Conservation (phyloP, 2,797 vertebrate genomes). For the Intellagama lesueurii region DNA sequence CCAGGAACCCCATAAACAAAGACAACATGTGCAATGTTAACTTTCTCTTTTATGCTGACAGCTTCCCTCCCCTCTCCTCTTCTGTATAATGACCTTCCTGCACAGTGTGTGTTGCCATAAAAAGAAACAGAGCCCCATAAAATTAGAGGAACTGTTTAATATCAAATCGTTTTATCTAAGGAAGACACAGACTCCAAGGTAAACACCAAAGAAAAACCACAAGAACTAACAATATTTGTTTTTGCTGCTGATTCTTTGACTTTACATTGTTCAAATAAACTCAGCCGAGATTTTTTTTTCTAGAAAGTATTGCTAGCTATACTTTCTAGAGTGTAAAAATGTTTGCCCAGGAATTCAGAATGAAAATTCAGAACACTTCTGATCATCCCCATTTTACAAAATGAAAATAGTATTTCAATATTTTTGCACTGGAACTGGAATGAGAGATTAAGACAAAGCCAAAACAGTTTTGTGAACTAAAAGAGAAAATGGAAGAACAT, state of each 20-base stretch:
- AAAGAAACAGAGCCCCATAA: constrained; percentile 79
- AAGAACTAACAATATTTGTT: constrained; percentile 77
- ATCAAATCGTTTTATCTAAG: constrained; percentile 81
- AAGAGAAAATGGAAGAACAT: constrained; percentile 23
- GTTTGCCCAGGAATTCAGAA: constrained; percentile 63
- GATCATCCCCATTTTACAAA: constrained; percentile 52
- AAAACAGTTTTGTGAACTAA: constrained; percentile 61
- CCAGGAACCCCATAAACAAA: constrained; percentile 80
- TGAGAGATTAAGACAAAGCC: constrained; percentile 31
- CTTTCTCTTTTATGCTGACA: constrained; percentile 80
- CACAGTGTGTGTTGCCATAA: constrained; percentile 82
- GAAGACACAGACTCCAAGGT: constrained; percentile 77
- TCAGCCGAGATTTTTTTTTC: constrained; percentile 50
- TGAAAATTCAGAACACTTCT: constrained; percentile 63
- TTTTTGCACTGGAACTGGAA: constrained; percentile 42
- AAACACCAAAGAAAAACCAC: constrained; percentile 73
- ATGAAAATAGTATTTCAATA: constrained; percentile 45
- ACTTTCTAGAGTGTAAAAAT: constrained; percentile 60
- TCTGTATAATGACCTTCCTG: constrained; percentile 81
- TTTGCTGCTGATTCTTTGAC: constrained; percentile 74
- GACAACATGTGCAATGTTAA: constrained; percentile 75
- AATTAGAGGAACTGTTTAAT: constrained; percentile 83
- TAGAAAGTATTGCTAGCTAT: constrained; percentile 38
- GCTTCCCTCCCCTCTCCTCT: constrained; percentile 76
- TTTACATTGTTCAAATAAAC: constrained; percentile 73